phyloP scores from a whole-genome alignment of 2,888 invertebrate species.

The Tipula vernalis region DNA sequence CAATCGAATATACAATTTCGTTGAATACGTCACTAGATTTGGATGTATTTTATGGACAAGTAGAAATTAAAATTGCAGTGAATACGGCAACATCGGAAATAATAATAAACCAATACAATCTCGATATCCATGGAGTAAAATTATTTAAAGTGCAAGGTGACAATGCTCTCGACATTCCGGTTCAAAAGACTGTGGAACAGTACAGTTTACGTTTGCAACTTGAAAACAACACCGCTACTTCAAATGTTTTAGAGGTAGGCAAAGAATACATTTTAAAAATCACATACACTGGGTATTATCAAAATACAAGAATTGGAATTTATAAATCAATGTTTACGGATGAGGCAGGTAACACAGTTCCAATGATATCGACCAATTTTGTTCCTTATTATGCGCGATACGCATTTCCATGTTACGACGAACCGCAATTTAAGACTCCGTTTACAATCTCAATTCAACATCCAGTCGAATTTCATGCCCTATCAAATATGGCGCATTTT shows the following conservation, averaged over 20 bases:
- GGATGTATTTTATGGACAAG: neutral
- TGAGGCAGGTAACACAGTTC: neutral
- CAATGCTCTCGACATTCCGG: neutral
- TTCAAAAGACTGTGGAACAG: neutral
- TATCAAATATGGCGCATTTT: neutral
- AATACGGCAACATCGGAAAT: neutral
- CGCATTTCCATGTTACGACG: neutral
- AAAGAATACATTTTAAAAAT: neutral
- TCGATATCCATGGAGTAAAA: neutral
- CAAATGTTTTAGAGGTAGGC: neutral
- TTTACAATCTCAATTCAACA: neutral
- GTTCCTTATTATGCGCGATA: neutral
- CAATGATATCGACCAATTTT: neutral
- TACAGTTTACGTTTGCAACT: neutral
- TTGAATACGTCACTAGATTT: neutral
- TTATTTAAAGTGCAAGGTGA: neutral
- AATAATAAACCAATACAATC: neutral
- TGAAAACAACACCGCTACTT: neutral
- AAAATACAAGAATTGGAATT: neutral
- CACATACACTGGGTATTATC: neutral
- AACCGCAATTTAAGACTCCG: neutral
- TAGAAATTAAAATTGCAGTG: neutral
- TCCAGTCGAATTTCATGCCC: neutral
- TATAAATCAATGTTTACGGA: neutral
- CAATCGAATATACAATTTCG: neutral